Evolutionary conservation across 2,113 vertebrate species (phyloP).

Genomic region (Gorsachius goisagi): DNA sequence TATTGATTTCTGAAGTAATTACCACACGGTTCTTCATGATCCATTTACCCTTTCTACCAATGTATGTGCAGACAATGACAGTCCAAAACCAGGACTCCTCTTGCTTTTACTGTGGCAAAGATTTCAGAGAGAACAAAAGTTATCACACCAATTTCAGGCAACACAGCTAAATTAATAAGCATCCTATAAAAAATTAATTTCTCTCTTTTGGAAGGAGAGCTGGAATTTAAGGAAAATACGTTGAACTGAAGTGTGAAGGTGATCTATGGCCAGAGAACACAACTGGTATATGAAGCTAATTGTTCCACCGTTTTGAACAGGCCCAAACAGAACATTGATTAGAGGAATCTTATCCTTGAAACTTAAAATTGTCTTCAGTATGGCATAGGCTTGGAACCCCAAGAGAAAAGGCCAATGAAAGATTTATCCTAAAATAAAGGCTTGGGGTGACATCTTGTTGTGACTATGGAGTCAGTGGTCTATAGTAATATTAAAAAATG

Average conservation of each 20-base stretch:
- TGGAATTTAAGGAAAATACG: background rate
- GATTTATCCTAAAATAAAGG: background rate
- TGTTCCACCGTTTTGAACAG: background rate
- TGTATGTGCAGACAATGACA: background rate
- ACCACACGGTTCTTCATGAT: background rate
- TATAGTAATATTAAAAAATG: background rate
- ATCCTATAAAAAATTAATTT: background rate
- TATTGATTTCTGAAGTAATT: conserved; percentile 54
- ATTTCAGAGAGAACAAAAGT: background rate
- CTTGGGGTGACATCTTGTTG: background rate
- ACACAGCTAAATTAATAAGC: background rate
- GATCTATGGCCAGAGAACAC: background rate
- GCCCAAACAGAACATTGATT: background rate
- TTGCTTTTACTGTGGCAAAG: background rate
- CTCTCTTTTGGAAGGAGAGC: background rate
- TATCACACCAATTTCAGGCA: background rate
- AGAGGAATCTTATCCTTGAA: background rate
- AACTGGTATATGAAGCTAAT: background rate
- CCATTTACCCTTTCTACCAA: conserved; percentile 15
- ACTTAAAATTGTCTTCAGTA: background rate
- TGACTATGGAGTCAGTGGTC: background rate
- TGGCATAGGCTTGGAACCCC: background rate
- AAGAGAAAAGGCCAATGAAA: background rate
- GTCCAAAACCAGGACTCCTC: background rate
- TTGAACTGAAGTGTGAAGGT: background rate